Conservation (phyloP, 2,888 invertebrate species). For the Ypsolopha scabrella region DNA sequence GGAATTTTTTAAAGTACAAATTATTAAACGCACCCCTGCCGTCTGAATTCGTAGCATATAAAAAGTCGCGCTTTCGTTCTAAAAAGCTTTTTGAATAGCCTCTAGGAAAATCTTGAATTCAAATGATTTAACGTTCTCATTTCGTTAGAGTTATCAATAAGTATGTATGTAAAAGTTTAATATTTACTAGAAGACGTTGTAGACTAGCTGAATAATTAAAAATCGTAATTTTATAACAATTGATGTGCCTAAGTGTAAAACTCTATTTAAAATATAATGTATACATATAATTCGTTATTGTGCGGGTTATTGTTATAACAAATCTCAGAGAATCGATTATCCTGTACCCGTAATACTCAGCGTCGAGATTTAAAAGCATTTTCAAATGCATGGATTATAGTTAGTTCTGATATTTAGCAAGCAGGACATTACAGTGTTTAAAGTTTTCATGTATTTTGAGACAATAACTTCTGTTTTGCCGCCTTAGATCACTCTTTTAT, state of each 20-base stretch:
- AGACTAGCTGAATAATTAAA: conserved; percentile 15
- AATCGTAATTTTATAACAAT: conserved; percentile 69
- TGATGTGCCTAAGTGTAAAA: conserved; percentile 72
- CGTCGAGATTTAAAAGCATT: not conserved
- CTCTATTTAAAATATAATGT: conserved; percentile 57
- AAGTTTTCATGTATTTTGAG: conserved; percentile 28
- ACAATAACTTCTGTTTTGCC: conserved; percentile 38
- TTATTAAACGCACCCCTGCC: conserved; percentile 47
- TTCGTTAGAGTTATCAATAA: not conserved
- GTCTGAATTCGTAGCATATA: conserved; percentile 27
- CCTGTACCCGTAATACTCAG: not conserved
- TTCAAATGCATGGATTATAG: not conserved
- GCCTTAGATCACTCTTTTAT: not conserved
- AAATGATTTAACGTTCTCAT: not conserved
- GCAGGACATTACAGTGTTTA: not conserved
- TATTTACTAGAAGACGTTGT: not conserved
- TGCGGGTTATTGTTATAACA: not conserved
- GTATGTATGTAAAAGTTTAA: not conserved
- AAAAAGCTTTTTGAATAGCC: no score
- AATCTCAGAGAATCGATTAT: not conserved
- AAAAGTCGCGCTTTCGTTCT: no score
- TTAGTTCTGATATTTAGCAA: not conserved
- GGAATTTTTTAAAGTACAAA: conserved; percentile 60
- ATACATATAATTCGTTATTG: conserved; percentile 35
- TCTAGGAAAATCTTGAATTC: no score